Base-by-base conservation (phyloP, 35 echinoderm and acorn worm genomes). In the Stichopus chloronotus region DNA sequence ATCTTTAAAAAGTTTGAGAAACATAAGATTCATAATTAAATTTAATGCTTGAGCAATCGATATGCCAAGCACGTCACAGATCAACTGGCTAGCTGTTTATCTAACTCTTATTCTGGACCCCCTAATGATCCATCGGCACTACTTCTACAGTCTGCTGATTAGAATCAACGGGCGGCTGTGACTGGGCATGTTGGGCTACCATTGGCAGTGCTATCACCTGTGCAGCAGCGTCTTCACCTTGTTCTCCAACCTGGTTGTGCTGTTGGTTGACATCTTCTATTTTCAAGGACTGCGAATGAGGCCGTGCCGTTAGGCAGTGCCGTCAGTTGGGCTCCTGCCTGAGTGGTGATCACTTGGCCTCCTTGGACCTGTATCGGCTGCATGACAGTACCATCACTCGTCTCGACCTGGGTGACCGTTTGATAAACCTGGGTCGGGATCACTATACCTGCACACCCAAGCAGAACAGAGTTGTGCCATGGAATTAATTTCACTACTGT, bases 391-490 rank as follows among this genome's bases (percentile, higher is more conserved):
- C 91, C 94, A 25, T 95, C 94, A 10, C 95, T 94, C 16, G 93
- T 93, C 53, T 94, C 95, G 59, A 95, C 87, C 13, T 30, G 87
- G 65, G 83, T 63, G 19, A 88, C 90, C 11, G 92, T 95, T 55
- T 95, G 96, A 60, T 98, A 98, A 52, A 98, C 90, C 52, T 95
- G 95, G 4, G 96, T 93, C 59, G 96, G 96, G 7, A 98, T 98
- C 8, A 98, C 96, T 57, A 98, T 96, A 72, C 96, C 96, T 98
- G 88, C 17, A 93, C 2, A 54, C 57, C 90, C 12, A 58, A 8
- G n/a, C 5, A 25, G 68, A 25, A 5, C 8, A 59, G 57, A 59
- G 53, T 65, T 43, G n/a, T n/a, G n/a, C n/a, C n/a, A n/a, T 59
- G 85, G 16, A 8, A 13, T 24, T 24, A 54, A 54, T 81, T 81